Percentiles rank a stretch among this genome's conserved stretches.
Evolutionary conservation across 2,888 invertebrate genomes (phyloP).

Genomic region (Latrodectus elegans): DNA sequence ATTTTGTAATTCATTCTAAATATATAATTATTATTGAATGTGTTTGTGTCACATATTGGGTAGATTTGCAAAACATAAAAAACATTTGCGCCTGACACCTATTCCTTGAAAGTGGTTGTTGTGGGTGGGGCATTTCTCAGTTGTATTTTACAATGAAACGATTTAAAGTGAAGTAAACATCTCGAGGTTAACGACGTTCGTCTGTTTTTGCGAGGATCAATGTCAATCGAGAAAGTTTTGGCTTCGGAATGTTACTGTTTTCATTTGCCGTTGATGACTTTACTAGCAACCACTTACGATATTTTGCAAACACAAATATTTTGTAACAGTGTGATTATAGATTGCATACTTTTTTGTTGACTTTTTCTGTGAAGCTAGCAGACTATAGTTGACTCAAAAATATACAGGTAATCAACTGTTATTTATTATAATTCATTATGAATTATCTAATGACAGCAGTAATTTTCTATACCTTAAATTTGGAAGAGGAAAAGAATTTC

Average conservation of each 20-base stretch:
- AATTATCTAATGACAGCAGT: no score
- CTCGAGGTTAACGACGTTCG: conserved; percentile 67
- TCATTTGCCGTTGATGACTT: conserved; percentile 31
- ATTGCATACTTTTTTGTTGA: neutral
- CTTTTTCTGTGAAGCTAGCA: neutral
- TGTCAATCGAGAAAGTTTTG: conserved; percentile 67
- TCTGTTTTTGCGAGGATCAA: conserved; percentile 66
- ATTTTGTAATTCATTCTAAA: no score
- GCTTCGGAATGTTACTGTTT: conserved; percentile 48
- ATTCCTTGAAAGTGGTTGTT: conserved; percentile 31
- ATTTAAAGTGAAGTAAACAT: conserved; percentile 55
- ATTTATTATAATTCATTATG: neutral
- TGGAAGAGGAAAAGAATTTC: no score
- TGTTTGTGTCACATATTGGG: no score
- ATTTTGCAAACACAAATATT: conserved; percentile 50
- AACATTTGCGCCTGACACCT: no score
- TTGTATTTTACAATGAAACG: conserved; percentile 5
- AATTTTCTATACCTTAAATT: no score
- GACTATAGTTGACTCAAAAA: neutral
- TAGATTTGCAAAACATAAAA: no score
- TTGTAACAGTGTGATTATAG: neutral
- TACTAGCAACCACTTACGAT: conserved; percentile 54
- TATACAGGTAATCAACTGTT: neutral
- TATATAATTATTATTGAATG: no score
- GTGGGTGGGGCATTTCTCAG: conserved; percentile 41